Conservation (phyloP, 2,797 vertebrate genomes). For the Typhlichthys eigenmanni region DNA sequence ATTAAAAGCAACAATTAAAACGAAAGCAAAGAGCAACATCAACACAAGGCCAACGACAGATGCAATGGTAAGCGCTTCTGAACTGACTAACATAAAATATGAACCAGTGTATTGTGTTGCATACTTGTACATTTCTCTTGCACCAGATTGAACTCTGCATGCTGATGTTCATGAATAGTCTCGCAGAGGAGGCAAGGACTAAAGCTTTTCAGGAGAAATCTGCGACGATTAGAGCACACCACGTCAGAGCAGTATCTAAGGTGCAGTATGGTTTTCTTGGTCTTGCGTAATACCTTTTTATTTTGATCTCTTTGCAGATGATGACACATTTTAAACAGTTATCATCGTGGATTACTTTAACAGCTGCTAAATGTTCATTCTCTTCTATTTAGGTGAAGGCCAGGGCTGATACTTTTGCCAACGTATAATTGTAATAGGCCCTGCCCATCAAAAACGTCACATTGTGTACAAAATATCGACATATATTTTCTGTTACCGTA, state of each 20-base stretch:
- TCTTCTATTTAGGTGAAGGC: too few relatives aligned
- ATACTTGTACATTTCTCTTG: conserved; percentile 13
- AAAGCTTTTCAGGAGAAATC: conserved; percentile 86
- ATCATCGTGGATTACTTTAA: too few relatives aligned
- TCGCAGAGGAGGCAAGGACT: conserved; percentile 86
- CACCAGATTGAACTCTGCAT: conserved; percentile 85
- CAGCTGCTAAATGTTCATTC: too few relatives aligned
- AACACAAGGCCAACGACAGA: conserved; percentile 54
- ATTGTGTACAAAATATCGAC: too few relatives aligned
- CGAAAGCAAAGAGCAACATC: conserved; percentile 44
- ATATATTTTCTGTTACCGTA: too few relatives aligned
- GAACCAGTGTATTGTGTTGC: too few relatives aligned
- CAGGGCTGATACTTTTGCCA: too few relatives aligned
- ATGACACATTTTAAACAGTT: too few relatives aligned
- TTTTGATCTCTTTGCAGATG: too few relatives aligned
- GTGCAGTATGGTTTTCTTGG: conserved; percentile 15
- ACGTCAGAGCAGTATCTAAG: conserved; percentile 80
- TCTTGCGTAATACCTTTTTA: too few relatives aligned
- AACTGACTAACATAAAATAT: neutral
- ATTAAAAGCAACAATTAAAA: conserved; percentile 52
- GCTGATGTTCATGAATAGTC: conserved; percentile 83
- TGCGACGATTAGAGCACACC: conserved; percentile 80
- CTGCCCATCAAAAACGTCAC: too few relatives aligned
- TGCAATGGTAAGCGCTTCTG: conserved; percentile 58
- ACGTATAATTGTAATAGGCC: too few relatives aligned